Percentiles rank a stretch among this genome's conserved stretches.
Conservation (phyloP, 2,888 invertebrate genomes). For the Epistrophe grossulariae region DNA sequence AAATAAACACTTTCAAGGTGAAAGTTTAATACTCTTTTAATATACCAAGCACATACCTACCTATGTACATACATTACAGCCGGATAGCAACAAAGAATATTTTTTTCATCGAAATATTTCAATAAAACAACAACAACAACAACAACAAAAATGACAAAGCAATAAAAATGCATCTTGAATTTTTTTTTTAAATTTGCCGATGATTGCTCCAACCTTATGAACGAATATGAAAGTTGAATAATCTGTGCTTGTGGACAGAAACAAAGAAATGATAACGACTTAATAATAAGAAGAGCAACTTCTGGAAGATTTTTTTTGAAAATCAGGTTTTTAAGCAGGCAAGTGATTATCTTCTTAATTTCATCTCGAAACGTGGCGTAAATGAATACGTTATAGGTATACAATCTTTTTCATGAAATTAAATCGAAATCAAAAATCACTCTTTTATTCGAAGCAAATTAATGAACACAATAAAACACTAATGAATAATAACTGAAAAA, state of each 20-base stretch:
- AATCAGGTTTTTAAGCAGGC: background rate
- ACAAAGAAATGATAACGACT: background rate
- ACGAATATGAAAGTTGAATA: slow-evolving; percentile 1
- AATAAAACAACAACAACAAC: background rate
- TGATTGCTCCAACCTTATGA: background rate
- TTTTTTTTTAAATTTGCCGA: background rate
- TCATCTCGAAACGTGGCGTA: background rate
- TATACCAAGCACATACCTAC: slow-evolving; percentile 21
- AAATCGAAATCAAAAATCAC: too few relatives aligned
- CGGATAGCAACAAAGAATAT: slow-evolving; percentile 35
- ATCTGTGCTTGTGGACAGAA: background rate
- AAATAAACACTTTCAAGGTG: slow-evolving; percentile 40
- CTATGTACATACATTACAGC: background rate
- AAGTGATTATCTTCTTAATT: background rate
- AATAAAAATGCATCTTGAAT: slow-evolving; percentile 19
- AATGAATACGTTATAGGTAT: too few relatives aligned
- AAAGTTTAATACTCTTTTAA: slow-evolving; percentile 53
- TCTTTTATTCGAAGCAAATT: too few relatives aligned
- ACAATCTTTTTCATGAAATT: too few relatives aligned
- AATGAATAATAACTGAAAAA: too few relatives aligned
- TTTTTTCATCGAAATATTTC: background rate
- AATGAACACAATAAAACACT: too few relatives aligned
- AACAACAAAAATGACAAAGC: background rate
- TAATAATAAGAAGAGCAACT: background rate
- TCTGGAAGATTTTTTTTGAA: background rate